Evolutionary conservation across 1,140 invertebrate genomes (phyloP).

Genomic region (Episyrphus balteatus): DNA sequence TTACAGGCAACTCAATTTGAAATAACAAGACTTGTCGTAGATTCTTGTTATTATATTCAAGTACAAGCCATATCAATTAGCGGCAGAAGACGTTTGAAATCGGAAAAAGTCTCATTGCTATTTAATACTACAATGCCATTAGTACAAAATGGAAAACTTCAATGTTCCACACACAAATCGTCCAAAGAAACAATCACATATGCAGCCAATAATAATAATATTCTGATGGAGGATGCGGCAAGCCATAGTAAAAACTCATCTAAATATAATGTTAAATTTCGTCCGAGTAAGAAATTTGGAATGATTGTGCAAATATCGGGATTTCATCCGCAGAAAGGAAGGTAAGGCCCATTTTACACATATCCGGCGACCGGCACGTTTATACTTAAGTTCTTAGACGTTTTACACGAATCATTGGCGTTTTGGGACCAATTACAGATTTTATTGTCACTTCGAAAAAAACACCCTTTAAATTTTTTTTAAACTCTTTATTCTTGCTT

Average conservation of each 20-base stretch:
- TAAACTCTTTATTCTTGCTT: no score
- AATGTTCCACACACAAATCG: conserved; percentile 15
- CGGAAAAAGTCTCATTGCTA: conserved; percentile 52
- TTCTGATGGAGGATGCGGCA: neutral
- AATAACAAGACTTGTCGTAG: conserved; percentile 47
- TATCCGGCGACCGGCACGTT: conserved; percentile 9
- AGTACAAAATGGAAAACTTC: conserved; percentile 9
- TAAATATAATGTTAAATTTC: conserved; percentile 21
- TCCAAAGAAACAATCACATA: neutral
- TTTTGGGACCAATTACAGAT: no score
- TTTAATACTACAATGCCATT: conserved; percentile 47
- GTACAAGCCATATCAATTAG: conserved; percentile 55
- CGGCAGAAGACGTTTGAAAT: conserved; percentile 50
- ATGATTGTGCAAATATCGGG: conserved; percentile 35
- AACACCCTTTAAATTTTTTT: no score
- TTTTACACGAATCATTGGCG: no score
- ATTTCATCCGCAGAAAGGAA: conserved; percentile 30
- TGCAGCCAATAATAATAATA: no score
- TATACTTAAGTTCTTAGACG: no score
- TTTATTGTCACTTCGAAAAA: no score
- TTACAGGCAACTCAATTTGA: conserved; percentile 31
- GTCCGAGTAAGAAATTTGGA: conserved; percentile 29
- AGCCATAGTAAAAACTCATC: no score
- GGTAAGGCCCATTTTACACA: conserved; percentile 23
- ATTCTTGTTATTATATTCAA: conserved; percentile 59